A percentile compares a stretch with the other conserved stretches of the same genome.
phyloP scores from a whole-genome alignment of 2,888 invertebrate species.

The Lepidocyrtinus sp. region DNA sequence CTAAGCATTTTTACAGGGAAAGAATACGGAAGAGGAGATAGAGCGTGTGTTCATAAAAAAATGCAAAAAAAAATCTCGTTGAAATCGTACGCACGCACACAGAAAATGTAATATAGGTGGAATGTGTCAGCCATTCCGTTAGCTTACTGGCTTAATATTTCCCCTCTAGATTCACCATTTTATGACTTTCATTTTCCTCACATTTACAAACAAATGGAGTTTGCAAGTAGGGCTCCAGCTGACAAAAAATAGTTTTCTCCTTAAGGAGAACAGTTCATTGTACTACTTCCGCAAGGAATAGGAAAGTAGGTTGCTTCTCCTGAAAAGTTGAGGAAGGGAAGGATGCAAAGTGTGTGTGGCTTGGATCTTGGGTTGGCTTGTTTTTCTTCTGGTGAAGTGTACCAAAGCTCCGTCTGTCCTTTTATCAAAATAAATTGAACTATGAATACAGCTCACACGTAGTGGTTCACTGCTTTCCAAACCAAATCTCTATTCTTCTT shows the following conservation, averaged over 20 bases:
- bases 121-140: constrained; percentile 13
- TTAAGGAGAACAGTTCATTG: constrained; percentile 5
- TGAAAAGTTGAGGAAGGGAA: constrained; percentile 12
- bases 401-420: no score
- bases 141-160: neutral
- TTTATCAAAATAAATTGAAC: neutral
- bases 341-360: neutral
- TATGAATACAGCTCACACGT: neutral
- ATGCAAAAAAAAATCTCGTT: constrained; percentile 5
- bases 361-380: neutral
- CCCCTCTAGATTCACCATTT: constrained; percentile 9
- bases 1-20: neutral
- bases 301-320: neutral
- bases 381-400: neutral
- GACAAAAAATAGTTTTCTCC: constrained; percentile 8
- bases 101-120: constrained; percentile 14
- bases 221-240: constrained; percentile 13
- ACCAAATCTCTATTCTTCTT: neutral
- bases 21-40: neutral
- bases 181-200: constrained; percentile 15
- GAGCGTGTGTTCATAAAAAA: neutral
- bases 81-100: constrained; percentile 9
- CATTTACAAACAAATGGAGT: constrained; percentile 16
- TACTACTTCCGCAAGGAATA: constrained; percentile 11
- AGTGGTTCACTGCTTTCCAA: constrained; percentile 8